Evolutionary conservation across 2,113 vertebrate genomes (phyloP), one percentile per base, ranked within the genome.

Genomic region (Notarius quadriscutis): DNA sequence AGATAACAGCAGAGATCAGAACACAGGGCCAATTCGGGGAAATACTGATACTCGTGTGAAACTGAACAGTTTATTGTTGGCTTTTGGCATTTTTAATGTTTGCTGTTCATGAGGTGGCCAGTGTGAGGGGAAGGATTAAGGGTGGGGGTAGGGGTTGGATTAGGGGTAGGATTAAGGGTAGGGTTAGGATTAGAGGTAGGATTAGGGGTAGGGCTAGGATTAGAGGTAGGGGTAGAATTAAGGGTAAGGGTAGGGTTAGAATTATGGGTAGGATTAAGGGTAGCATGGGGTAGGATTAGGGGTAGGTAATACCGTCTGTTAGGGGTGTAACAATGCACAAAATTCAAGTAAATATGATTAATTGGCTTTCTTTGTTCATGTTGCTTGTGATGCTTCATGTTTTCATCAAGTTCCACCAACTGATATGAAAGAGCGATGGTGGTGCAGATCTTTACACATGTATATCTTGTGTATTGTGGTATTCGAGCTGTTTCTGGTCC

Each of bases 11-110:
- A 88, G 63, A 50, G 55, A 20, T 65, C 12, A 53, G 11, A 30
- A 50, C 15, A 2, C 25, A 50, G 30, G 50, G 50, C 48, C 7
- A 15, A n/a, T 53, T 34, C 50, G 2, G 41, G 41, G 18, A 87
- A 92, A 88, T 91, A 83, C 53, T 63, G 84, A 87, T 92, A 87
- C 18, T 75, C 5, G 17, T 4, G 41, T 41, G 41, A 71, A 71
- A 15, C n/a, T 34, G 71, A 10, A 41, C 9, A 41, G 34, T 2
- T 12, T 77, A 25, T 50, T 51, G 18, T 50, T 14, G 48, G 34
- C 9, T 11, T 75, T 25, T 51, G 7, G 41, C 0, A 18, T 48
- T 10, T 77, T 77, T 77, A 0, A 20, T 50, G 74, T 51, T 25
- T 14, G 74, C 15, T 41, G 30, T 30, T 12, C 27, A 27, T 27